phyloP scores from a whole-genome alignment of 2,888 invertebrate genomes.

The Strigamia transsilvanica region DNA sequence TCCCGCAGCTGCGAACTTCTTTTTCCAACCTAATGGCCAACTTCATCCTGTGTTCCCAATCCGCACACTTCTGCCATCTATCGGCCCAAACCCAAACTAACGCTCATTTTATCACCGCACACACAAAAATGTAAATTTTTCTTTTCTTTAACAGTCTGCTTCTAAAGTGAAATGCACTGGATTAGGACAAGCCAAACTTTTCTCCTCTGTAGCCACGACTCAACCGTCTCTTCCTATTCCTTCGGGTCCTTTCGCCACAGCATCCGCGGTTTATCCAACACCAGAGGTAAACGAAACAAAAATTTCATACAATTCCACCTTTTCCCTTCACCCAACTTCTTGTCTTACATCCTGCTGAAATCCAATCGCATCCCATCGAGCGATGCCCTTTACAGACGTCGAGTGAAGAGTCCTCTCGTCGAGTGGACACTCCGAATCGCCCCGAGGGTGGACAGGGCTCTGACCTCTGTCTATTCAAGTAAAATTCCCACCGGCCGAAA shows the following conservation, averaged over 20 bases:
- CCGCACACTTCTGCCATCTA: background rate
- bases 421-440: slow-evolving; percentile 34
- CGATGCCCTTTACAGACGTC: slow-evolving; percentile 14
- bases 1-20: slow-evolving; percentile 41
- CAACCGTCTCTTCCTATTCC: slow-evolving; percentile 7
- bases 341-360: slow-evolving; percentile 12
- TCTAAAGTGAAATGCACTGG: slow-evolving; percentile 36
- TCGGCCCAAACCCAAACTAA: background rate
- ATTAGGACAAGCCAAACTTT: slow-evolving; percentile 35
- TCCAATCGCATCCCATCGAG: slow-evolving; percentile 35
- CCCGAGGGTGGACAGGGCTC: slow-evolving; percentile 17
- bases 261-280: background rate
- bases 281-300: background rate
- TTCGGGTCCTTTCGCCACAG: slow-evolving; percentile 23
- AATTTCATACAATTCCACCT: background rate
- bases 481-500: slow-evolving; percentile 17
- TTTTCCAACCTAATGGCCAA: slow-evolving; percentile 22
- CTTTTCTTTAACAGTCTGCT: slow-evolving; percentile 34
- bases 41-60: background rate
- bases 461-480: slow-evolving; percentile 23
- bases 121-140: background rate
- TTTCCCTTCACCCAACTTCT: background rate
- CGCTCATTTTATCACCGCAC: background rate
- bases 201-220: slow-evolving; percentile 13
- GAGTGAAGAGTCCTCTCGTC: slow-evolving; percentile 28